These are phyloP conservation scores for Lysandra bellargus DNA, from an alignment of 2,888 invertebrate species.

Conservation along the genomic window DNA sequence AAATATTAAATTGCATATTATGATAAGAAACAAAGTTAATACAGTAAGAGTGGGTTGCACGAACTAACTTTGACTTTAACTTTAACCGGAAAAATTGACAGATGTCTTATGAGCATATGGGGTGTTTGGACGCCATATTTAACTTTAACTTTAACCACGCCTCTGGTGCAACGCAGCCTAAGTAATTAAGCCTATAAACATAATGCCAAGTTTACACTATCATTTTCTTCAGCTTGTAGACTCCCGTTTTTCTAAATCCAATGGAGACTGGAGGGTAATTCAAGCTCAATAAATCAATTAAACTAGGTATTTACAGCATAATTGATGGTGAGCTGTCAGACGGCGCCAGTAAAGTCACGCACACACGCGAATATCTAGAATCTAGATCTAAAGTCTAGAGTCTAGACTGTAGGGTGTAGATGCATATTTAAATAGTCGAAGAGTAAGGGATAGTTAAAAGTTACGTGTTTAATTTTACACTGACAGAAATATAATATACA, in stretches of 20 bases:
- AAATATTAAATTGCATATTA: too few species aligned
- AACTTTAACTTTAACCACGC: too few species aligned
- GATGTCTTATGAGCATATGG: too few species aligned
- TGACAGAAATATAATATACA: too few species aligned
- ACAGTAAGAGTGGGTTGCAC: too few species aligned
- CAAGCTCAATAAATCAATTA: slow-evolving; percentile 26
- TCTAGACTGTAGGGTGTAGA: background rate
- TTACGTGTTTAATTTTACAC: too few species aligned
- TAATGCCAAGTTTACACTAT: background rate
- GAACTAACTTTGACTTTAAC: too few species aligned
- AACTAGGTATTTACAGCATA: slow-evolving; percentile 23
- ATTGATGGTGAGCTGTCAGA: slow-evolving; percentile 29
- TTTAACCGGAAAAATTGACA: too few species aligned
- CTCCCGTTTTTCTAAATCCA: background rate
- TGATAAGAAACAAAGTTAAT: too few species aligned
- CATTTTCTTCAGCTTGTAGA: background rate
- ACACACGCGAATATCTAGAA: background rate
- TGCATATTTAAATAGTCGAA: background rate
- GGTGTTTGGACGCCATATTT: too few species aligned
- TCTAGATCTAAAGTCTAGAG: background rate
- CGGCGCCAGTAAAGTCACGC: slow-evolving; percentile 21
- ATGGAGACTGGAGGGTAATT: background rate
- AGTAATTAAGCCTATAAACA: background rate
- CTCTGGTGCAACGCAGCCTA: too few species aligned
- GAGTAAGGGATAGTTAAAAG: too few species aligned